These are phyloP conservation scores for Nothoprocta pentlandii DNA, from an alignment of 2,113 vertebrate genomes.

Conservation along the genomic window DNA sequence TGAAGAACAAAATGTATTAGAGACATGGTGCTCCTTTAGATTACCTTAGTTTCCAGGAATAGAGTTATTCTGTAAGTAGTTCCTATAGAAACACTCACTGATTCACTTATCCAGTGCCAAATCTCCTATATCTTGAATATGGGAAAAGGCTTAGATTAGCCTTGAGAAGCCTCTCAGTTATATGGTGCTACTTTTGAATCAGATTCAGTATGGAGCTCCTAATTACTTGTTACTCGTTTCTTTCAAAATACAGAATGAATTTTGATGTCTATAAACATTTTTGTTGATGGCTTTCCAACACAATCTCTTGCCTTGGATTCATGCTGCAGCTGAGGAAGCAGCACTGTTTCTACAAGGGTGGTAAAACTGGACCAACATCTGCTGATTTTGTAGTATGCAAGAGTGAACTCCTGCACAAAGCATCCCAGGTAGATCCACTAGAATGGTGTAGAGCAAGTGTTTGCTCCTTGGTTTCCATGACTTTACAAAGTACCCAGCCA, in stretches of 20 bases:
- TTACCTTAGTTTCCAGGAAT: neutral
- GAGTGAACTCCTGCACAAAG: neutral
- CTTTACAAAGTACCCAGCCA: neutral
- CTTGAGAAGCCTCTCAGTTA: neutral
- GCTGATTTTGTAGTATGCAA: neutral
- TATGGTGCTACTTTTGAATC: neutral
- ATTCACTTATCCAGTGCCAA: neutral
- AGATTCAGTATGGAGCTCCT: neutral
- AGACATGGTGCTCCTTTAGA: constrained; percentile 12
- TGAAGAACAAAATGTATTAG: neutral
- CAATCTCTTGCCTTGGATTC: neutral
- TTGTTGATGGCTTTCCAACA: neutral
- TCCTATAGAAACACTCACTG: neutral
- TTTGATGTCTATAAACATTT: neutral
- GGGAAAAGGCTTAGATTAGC: neutral
- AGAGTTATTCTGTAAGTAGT: neutral
- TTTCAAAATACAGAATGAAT: constrained; percentile 4
- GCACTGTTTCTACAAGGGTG: neutral
- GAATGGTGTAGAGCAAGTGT: neutral
- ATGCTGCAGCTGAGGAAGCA: neutral
- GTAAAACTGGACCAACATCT: neutral
- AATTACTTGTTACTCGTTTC: neutral
- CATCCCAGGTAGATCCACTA: neutral
- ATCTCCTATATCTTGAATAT: neutral
- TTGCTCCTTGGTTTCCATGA: neutral